phyloP scores from a whole-genome alignment of 2,888 invertebrate genomes.

The Lagria hirta region DNA sequence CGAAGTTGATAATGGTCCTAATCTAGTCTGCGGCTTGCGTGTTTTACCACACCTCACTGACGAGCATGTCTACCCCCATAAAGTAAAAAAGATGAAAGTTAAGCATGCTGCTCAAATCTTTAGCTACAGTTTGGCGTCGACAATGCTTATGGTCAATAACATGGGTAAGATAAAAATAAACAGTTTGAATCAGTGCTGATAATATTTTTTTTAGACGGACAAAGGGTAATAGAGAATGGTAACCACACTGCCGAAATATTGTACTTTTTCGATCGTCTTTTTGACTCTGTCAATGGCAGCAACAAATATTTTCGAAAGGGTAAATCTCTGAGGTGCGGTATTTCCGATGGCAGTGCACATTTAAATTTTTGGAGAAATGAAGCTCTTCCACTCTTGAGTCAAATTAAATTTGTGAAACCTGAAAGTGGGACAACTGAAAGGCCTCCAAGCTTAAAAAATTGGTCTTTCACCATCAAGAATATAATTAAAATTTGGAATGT shows the following conservation, averaged over 20 bases:
- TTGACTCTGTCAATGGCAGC: background rate
- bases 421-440: no score
- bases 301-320: no score
- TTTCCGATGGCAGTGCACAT: no score
- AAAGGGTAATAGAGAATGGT: background rate
- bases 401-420: no score
- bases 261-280: conserved; percentile 1
- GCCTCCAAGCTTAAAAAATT: conserved; percentile 6
- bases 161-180: background rate
- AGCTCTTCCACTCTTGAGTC: no score
- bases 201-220: conserved; percentile 1
- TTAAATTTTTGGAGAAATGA: no score
- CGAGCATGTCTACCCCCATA: no score
- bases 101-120: no score
- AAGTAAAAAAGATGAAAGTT: no score
- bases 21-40: background rate
- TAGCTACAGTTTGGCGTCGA: background rate
- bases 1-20: conserved; percentile 1
- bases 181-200: background rate
- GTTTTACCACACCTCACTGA: conserved; percentile 1
- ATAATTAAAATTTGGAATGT: conserved; percentile 1
- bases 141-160: background rate
- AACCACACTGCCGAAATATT: background rate
- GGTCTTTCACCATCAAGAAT: conserved; percentile 2
- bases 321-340: no score